Evolutionary conservation across 2,888 invertebrate genomes (phyloP).

Genomic region (Nomada fucata): DNA sequence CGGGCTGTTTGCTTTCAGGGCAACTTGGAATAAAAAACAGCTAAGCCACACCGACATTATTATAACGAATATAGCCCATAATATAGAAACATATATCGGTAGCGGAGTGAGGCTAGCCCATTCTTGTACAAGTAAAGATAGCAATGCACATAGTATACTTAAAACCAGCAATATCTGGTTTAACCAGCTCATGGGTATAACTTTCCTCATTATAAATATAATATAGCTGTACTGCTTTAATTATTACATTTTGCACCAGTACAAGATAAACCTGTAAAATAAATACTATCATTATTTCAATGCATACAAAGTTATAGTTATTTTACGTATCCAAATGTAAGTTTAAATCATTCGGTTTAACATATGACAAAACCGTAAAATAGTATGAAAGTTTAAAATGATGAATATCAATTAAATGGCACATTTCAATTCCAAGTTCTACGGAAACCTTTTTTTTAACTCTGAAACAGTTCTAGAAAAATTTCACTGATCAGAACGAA

Average conservation of each 20-base stretch:
- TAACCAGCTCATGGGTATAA: constrained; percentile 78
- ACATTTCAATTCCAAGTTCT: no score
- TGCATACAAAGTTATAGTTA: neutral
- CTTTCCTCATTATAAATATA: constrained; percentile 56
- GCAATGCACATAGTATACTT: constrained; percentile 69
- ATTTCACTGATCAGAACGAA: no score
- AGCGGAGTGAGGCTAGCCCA: constrained; percentile 73
- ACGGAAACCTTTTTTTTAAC: no score
- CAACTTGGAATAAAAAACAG: constrained; percentile 74
- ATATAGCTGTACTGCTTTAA: constrained; percentile 26
- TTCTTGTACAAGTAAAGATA: constrained; percentile 75
- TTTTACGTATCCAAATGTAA: no score
- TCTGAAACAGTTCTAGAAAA: no score
- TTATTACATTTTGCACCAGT: constrained; percentile 55
- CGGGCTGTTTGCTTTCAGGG: constrained; percentile 76
- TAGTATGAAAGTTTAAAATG: no score
- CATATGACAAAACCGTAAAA: neutral
- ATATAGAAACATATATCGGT: constrained; percentile 76
- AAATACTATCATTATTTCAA: constrained; percentile 10
- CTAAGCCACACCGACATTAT: constrained; percentile 79
- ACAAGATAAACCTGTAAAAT: constrained; percentile 45
- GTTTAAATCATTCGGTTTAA: neutral
- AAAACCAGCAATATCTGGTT: constrained; percentile 75
- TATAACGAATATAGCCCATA: constrained; percentile 77
- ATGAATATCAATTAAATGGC: no score